phyloP scores from a whole-genome alignment of 1,140 invertebrate genomes.

The Atta colombica region DNA sequence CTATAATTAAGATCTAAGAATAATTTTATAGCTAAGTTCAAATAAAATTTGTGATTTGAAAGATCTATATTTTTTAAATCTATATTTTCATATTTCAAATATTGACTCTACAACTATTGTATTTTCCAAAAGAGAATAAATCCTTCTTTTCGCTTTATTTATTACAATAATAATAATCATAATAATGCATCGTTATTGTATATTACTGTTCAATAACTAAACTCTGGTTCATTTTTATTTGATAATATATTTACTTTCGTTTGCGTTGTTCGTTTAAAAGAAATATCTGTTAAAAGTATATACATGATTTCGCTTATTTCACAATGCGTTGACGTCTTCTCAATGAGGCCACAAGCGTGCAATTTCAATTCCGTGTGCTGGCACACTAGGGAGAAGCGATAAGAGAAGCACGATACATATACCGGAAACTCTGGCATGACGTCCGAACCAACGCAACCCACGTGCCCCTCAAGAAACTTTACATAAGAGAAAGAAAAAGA shows the following conservation, averaged over 20 bases:
- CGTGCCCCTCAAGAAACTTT: constrained; percentile 31
- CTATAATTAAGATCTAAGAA: no score
- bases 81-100: background rate
- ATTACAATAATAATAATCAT: background rate
- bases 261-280: background rate
- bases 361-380: no score
- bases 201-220: background rate
- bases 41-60: no score
- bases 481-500: background rate
- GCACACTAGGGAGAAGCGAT: no score
- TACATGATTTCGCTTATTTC: no score
- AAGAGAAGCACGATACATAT: no score
- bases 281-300: background rate
- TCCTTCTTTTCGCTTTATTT: no score
- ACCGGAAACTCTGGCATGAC: no score
- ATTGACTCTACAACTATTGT: background rate
- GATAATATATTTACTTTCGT: background rate
- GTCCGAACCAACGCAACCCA: background rate
- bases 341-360: no score
- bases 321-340: no score
- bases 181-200: background rate
- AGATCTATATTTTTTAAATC: background rate
- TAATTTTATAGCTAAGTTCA: no score
- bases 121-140: no score
- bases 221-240: background rate